Percentiles rank a stretch among this genome's conserved stretches.
Conservation (phyloP, 2,888 invertebrate species). For the Acanthopleura granulata region DNA sequence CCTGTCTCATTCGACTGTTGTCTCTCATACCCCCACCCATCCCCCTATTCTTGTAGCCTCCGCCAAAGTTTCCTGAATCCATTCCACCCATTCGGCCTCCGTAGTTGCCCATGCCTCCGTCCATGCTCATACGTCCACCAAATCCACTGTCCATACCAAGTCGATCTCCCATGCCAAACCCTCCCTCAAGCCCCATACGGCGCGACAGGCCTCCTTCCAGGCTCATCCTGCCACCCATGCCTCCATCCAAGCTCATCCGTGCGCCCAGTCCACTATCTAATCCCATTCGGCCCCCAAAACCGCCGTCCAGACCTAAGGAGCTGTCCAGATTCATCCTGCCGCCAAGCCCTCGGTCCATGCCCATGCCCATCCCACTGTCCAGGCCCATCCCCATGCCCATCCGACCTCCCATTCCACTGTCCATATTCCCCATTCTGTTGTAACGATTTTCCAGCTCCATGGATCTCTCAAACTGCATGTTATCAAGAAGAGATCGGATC, state of each 20-base stretch:
- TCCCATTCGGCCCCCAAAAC: neutral
- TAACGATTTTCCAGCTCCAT: neutral
- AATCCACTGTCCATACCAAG: constrained; percentile 5
- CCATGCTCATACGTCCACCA: neutral
- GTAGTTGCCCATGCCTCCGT: constrained; percentile 6
- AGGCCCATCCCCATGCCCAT: constrained; percentile 7
- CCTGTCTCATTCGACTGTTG: constrained; percentile 5
- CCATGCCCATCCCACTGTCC: constrained; percentile 9
- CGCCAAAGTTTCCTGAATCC: neutral
- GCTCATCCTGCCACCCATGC: neutral
- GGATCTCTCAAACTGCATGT: neutral
- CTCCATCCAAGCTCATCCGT: neutral
- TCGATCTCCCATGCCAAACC: constrained; percentile 11
- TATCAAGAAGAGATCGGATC: constrained; percentile 14
- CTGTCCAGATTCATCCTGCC: constrained; percentile 1
- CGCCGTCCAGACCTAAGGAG: neutral
- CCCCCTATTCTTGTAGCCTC: neutral
- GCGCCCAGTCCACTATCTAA: constrained; percentile 13
- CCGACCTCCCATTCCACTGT: constrained; percentile 16
- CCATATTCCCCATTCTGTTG: constrained; percentile 13
- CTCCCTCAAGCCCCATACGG: neutral
- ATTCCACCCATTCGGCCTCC: constrained; percentile 9
- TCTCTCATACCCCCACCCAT: neutral
- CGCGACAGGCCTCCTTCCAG: neutral
- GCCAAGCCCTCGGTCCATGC: neutral